Base-by-base conservation (phyloP, 53 echinoderm and acorn worm species). In the Henricia sp. region DNA sequence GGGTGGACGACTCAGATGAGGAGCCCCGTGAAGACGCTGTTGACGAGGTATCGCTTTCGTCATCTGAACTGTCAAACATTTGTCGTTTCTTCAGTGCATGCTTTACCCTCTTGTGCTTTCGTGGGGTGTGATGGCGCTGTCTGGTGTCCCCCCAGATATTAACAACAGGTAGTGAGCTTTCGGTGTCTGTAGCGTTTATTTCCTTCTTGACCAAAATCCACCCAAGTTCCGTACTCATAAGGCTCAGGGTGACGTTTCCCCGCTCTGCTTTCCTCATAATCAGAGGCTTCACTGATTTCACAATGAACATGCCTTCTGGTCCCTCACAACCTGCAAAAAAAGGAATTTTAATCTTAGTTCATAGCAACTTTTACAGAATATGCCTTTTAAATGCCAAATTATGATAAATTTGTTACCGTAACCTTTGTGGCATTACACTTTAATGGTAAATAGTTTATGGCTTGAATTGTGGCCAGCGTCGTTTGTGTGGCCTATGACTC, bases 171-270 rank as follows among this genome's bases (percentile, higher is more conserved):
- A 60, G 62, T 6, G 62, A 60, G 62, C 62, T 60, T 23, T 60
- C 62, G 33, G 30, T 60, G 34, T 60, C 1, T 13, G 30, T 32
- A 3, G 33, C 13, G 30, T 30, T 16, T 13, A 29, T 13, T 16
- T 60, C 62, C 62, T 34, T 60, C 62, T 60, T 60, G 62, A 60
- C n/a, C n/a, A n/a, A 44, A 44, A 44, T 11, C 33, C 33, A n/a
- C n/a, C n/a, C n/a, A n/a, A n/a, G n/a, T n/a, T n/a, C n/a, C n/a
- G n/a, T n/a, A n/a, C n/a, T n/a, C n/a, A n/a, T n/a, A n/a, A n/a
- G 19, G 30, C 6, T 64, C 64, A 3, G 6, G 23, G 8, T 1
- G 26, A 26, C 32, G 11, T 64, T 37, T 67, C 1, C 1, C 0
- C 27, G 21, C 25, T 37, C 34, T n/a, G 36, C 20, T 24, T 33